Evolutionary conservation across 2,888 invertebrate species (phyloP).

Genomic region (Lamproptera curius): DNA sequence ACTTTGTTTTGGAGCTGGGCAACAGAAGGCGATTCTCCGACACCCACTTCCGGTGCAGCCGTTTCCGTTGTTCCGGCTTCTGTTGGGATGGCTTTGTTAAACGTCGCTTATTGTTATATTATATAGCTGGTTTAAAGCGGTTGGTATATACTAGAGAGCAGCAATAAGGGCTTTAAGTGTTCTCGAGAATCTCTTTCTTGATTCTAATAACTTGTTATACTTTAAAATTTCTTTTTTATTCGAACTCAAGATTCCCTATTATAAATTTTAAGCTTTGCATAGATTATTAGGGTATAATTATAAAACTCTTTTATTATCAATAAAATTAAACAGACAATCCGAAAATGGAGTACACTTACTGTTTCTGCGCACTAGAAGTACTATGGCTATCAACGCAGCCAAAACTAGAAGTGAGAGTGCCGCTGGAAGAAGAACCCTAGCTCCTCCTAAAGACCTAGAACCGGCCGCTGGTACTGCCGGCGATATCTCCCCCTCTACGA

Average conservation of each 20-base stretch:
- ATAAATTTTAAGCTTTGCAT: too few relatives aligned
- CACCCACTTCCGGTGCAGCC: conserved; percentile 61
- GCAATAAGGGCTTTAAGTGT: too few relatives aligned
- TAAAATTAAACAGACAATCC: too few relatives aligned
- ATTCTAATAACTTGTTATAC: too few relatives aligned
- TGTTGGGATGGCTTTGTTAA: conserved; percentile 24
- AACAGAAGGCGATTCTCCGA: conserved; percentile 87
- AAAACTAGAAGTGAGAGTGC: conserved; percentile 82
- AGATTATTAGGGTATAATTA: too few relatives aligned
- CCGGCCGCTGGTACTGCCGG: conserved; percentile 83
- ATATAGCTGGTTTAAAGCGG: too few relatives aligned
- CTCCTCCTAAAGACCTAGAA: conserved; percentile 82
- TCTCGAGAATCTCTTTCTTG: too few relatives aligned
- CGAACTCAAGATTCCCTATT: too few relatives aligned
- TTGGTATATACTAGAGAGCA: too few relatives aligned
- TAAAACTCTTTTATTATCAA: too few relatives aligned
- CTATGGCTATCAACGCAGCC: conserved; percentile 81
- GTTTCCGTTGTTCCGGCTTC: conserved; percentile 65
- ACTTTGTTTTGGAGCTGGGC: conserved; percentile 89
- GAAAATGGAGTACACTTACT: conserved; percentile 80
- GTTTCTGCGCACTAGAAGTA: conserved; percentile 83
- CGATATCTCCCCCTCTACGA: conserved; percentile 80
- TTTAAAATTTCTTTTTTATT: too few relatives aligned
- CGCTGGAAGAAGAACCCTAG: conserved; percentile 81
- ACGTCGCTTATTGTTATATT: too few relatives aligned